Evolutionary conservation across 37 sponge, comb jelly and placozoan species (phyloP).

Genomic region (Lycopodina hypogea): DNA sequence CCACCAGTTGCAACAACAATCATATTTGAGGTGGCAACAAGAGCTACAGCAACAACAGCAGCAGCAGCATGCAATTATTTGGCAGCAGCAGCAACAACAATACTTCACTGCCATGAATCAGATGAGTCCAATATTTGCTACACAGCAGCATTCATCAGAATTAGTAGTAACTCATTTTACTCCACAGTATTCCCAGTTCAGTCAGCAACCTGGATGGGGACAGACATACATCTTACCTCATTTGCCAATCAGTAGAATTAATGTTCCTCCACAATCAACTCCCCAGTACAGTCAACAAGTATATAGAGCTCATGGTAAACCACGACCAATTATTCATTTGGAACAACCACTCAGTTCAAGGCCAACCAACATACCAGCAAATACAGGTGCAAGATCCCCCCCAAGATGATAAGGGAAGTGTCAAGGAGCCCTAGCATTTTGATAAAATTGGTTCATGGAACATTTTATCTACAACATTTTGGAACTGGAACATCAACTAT

Average conservation of each 20-base stretch:
- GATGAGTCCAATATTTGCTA: not conserved
- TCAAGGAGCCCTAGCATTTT: constrained; percentile 5
- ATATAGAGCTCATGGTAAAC: not conserved
- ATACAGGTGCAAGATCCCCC: constrained; percentile 23
- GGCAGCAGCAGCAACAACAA: not conserved
- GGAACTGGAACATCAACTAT: too few species aligned
- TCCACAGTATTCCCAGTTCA: constrained; percentile 26
- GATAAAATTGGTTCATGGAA: not conserved
- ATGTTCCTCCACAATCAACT: not conserved
- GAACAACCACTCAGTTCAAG: constrained; percentile 53
- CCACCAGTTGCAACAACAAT: constrained; percentile 6
- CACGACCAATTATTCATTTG: constrained; percentile 1
- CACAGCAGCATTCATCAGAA: constrained; percentile 7
- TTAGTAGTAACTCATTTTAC: not conserved
- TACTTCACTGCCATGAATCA: not conserved
- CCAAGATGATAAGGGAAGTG: constrained; percentile 18
- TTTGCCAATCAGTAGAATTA: constrained; percentile 2
- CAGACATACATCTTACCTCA: not conserved
- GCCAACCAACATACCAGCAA: not conserved
- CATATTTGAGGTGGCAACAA: constrained; percentile 15
- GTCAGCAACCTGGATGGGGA: constrained; percentile 1
- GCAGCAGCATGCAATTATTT: not conserved
- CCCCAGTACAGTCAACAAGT: not conserved
- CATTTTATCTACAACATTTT: too few species aligned
- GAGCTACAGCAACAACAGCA: too few species aligned